Percentiles rank a stretch among this genome's conserved stretches.
Evolutionary conservation across 1,140 invertebrate genomes (phyloP).

Genomic region (Zaprionus gabonicus): DNA sequence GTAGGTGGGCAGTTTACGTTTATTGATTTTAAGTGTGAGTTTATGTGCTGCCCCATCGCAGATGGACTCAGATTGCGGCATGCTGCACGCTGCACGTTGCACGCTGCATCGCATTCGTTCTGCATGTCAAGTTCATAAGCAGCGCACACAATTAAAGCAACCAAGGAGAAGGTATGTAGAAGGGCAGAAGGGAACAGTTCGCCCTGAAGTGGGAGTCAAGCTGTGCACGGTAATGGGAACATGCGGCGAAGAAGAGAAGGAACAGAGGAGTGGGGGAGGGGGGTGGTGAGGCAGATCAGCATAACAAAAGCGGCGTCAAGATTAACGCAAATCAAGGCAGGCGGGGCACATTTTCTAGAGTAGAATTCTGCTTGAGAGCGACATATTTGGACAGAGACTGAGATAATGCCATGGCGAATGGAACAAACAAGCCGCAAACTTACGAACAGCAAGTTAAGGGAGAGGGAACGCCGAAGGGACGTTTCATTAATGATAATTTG

Average conservation of each 20-base stretch:
- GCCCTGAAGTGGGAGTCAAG: conserved; percentile 31
- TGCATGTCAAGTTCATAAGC: conserved; percentile 74
- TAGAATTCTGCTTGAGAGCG: conserved; percentile 30
- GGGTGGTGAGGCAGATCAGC: conserved; percentile 15
- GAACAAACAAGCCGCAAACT: conserved; percentile 2
- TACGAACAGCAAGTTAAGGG: neutral
- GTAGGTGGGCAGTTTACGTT: conserved; percentile 72
- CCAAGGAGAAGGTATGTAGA: neutral
- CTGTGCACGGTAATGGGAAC: conserved; percentile 60
- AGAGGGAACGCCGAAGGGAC: neutral
- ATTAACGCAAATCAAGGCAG: conserved; percentile 63
- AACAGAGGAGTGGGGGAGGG: neutral
- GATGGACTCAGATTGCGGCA: conserved; percentile 20
- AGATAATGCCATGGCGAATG: conserved; percentile 6
- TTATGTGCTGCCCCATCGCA: conserved; percentile 52
- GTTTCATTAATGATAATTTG: neutral
- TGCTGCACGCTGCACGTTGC: conserved; percentile 6
- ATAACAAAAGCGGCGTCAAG: conserved; percentile 50
- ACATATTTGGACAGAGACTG: conserved; percentile 26
- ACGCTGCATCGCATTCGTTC: conserved; percentile 50
- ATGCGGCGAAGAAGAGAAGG: neutral
- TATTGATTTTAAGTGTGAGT: conserved; percentile 82
- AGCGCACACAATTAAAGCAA: conserved; percentile 63
- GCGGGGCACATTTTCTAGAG: conserved; percentile 34
- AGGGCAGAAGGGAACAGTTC: neutral